phyloP scores from a whole-genome alignment of 2,888 invertebrate species.

The Brachypterus glaber region DNA sequence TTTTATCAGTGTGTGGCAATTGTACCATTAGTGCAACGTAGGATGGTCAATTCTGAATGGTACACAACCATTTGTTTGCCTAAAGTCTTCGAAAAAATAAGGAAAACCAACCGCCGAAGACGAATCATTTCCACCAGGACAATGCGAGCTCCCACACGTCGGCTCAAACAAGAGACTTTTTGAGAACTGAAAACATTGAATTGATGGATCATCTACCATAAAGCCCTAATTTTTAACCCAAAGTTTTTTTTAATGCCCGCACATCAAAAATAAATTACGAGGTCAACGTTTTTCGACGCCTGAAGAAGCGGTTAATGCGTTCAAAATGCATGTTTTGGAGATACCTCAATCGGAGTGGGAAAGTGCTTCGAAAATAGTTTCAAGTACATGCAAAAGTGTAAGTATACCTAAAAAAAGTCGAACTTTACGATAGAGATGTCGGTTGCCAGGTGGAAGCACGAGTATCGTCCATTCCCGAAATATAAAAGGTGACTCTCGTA shows the following conservation, averaged over 20 bases:
- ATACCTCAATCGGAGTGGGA: too few relatives aligned
- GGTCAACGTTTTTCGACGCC: conserved; percentile 21
- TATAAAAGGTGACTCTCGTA: too few relatives aligned
- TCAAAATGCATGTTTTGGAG: too few relatives aligned
- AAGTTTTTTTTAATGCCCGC: conserved; percentile 22
- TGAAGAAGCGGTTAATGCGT: conserved; percentile 22
- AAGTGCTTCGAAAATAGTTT: too few relatives aligned
- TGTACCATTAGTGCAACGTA: conserved; percentile 19
- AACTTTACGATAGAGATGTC: too few relatives aligned
- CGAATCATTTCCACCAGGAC: conserved; percentile 7
- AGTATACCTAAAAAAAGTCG: too few relatives aligned
- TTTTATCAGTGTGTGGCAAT: too few relatives aligned
- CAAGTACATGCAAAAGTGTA: too few relatives aligned
- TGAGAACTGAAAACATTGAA: conserved; percentile 10
- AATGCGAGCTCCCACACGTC: conserved; percentile 10
- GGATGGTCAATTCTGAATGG: conserved; percentile 25
- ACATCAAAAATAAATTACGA: conserved; percentile 22
- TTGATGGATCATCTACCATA: conserved; percentile 16
- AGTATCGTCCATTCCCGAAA: too few relatives aligned
- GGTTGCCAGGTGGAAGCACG: too few relatives aligned
- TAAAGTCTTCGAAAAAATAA: conserved; percentile 27
- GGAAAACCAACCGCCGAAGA: conserved; percentile 12
- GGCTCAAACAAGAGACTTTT: conserved; percentile 3
- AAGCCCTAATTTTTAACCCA: conserved; percentile 22
- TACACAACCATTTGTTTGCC: conserved; percentile 26